phyloP scores from a whole-genome alignment of 2,113 vertebrate species.

The Pseudopodoces humilis region DNA sequence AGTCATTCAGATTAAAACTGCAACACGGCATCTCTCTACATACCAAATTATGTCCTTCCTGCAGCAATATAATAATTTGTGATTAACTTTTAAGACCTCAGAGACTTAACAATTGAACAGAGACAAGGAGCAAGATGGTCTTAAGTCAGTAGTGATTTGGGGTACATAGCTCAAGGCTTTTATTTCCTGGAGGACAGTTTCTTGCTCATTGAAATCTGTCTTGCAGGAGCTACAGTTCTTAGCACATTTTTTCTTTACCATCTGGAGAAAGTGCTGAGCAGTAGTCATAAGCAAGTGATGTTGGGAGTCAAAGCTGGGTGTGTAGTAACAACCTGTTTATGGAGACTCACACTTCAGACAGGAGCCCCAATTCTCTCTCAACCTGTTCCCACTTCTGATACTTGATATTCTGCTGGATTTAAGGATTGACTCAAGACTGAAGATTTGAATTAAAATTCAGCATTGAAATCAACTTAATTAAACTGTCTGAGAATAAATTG shows the following conservation, averaged over 20 bases:
- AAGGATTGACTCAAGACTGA: background rate
- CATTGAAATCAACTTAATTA: background rate
- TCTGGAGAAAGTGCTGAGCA: background rate
- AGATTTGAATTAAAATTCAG: background rate
- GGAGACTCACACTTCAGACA: background rate
- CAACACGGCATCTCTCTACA: background rate
- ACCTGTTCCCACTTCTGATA: background rate
- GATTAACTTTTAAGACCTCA: background rate
- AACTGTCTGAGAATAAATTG: background rate
- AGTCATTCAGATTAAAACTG: background rate
- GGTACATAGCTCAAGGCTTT: background rate
- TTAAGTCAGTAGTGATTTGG: background rate
- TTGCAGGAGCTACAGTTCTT: background rate
- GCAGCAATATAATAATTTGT: background rate
- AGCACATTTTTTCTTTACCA: background rate
- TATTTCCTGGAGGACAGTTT: background rate
- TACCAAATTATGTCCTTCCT: background rate
- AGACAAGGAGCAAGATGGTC: background rate
- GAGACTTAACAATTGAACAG: background rate
- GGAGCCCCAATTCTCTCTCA: background rate
- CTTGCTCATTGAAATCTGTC: background rate
- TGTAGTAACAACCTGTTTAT: background rate
- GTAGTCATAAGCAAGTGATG: background rate
- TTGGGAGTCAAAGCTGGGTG: background rate
- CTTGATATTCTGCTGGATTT: background rate